Base-by-base conservation (phyloP, 1,140 invertebrate genomes). In the Drosophila sechellia region DNA sequence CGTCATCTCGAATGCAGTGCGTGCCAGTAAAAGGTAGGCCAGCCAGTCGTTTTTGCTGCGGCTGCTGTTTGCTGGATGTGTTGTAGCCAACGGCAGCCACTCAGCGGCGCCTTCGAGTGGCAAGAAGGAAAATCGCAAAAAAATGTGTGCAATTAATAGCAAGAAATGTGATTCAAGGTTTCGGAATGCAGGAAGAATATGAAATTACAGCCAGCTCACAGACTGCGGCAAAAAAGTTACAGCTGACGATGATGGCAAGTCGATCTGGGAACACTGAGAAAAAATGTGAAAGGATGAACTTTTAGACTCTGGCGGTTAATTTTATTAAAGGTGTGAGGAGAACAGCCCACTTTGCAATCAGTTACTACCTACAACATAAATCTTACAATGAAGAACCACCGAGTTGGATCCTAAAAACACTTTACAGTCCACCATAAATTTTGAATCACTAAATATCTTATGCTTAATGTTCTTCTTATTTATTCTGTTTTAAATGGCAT, bases 171-270 rank as follows among this genome's bases (percentile, higher is more conserved):
- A 91, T 91, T 91, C 90, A 91, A 91, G 90, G 90, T 90, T 91
- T 91, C 90, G 90, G 90, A 91, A 91, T 91, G 90, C 90, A 91
- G 90, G 90, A 91, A 91, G 90, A 91, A 79, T 91, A 91, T 91
- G 73, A 84, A 91, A 91, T 91, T 91, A 89, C 89, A 75, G 50
- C 15, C 56, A 35, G 72, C 46, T 31, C 31, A 10, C 31, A 31
- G 46, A 55, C 58, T 46, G 66, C 72, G 13, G 59, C 75, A 86
- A 84, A 89, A 86, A 84, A 87, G 83, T 89, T 87, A 89, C 84
- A 72, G 70, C 76, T 73, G 84, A 56, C 69, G 46, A 52, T 49
- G 63, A 52, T 53, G 56, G 50, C 22, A 48, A 40, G 15, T 56
- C 40, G 54, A 69, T 52, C 25, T 11, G 10, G 31, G 3, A 20